Base-by-base conservation (phyloP, 2,113 vertebrate genomes). In the Myiozetetes cayanensis region DNA sequence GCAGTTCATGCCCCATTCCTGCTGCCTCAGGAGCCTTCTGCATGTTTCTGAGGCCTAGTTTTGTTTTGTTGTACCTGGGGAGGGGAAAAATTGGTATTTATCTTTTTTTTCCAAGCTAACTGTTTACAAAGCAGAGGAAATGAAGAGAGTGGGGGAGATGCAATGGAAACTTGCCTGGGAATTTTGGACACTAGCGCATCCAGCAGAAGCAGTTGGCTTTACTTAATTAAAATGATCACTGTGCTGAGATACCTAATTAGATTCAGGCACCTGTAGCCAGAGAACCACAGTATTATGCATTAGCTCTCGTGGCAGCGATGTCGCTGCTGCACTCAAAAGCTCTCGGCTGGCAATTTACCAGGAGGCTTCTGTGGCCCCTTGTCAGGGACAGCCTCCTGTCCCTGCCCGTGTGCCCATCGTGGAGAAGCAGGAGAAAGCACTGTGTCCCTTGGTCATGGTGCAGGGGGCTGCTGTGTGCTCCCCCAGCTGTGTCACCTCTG, bases 201-300 rank as follows among this genome's bases (percentile, higher is more conserved):
- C 87, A 95, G 87, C 77, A 82, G 75, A 91, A 46, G 73, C 87
- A 81, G 77, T 94, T 94, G 87, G 95, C 84, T 94, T 89, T 84
- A 56, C 77, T 91, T 96, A 89, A 96, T 93, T 92, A 94, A 96
- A 95, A 95, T 73, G 22, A 72, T 81, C 3, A 0, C 72, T n/a
- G 58, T 87, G 94, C 93, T 91, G 91, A 94, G 80, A 91, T 89
- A 89, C 49, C 77, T 93, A 94, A 97, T 94, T 87, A 95, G 74
- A 91, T 85, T 78, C 89, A 82, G 89, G 70, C 84, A 96, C 91
- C 94, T 95, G 94, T 92, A 87, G 94, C 68, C 83, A 93, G 89
- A 94, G 68, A 93, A 65, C 24, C 10, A 27, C 77, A 68, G 77
- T 4, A 68, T 90, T 79, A 35, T 65, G 74, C 49, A 2, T 9